Base-by-base conservation (phyloP, 2,888 invertebrate genomes). In the Prenolepis imparis region DNA sequence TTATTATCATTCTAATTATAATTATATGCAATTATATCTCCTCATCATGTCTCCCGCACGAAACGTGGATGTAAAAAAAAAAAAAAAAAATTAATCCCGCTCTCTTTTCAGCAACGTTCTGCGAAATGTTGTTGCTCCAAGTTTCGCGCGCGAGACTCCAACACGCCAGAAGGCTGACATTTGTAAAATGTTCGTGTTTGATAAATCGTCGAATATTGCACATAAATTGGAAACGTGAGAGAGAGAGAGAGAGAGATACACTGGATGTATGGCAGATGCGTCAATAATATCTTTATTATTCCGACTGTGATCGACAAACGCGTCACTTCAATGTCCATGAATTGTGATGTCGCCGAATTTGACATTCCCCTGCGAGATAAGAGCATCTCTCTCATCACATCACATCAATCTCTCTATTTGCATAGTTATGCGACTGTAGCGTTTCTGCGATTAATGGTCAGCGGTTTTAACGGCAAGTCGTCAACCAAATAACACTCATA, bases 401-500 rank as follows among this genome's bases (percentile, higher is more conserved):
- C 18, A 61, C 21, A 12, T 44, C 18, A 78, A 44, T 36, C 44
- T 28, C 28, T 39, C 32, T 61, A 55, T 21, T 52, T 57, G 36
- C 24, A 24, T 80, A 80, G 44, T 59, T 80, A 21, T 80, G 72
- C 32, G 44, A 78, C 3, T 12, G 11, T 78, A 78, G 74, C 44
- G 44, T 73, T 72, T 59, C 41, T 72, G 70, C 78, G 44, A 74
- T 73, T 44, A 59, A 73, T 74, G 78, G 24, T 80, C 75, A 80
- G 78, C 78, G 75, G 36, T 80, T 74, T 59, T 80, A 80, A 80
- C 75, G 44, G 21, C 78, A 73, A 73, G 75, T 80, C 78, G 44
- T 78, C 78, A 80, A 80, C 78, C 89, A 89, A 89, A 89, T 90
- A 89, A 86, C 90, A 86, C 74, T 83, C 84, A 64, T 86, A 86